Evolutionary conservation across 2,888 invertebrate species (phyloP), one percentile per base, ranked within the genome.

Genomic region (Clistopyga incitator): DNA sequence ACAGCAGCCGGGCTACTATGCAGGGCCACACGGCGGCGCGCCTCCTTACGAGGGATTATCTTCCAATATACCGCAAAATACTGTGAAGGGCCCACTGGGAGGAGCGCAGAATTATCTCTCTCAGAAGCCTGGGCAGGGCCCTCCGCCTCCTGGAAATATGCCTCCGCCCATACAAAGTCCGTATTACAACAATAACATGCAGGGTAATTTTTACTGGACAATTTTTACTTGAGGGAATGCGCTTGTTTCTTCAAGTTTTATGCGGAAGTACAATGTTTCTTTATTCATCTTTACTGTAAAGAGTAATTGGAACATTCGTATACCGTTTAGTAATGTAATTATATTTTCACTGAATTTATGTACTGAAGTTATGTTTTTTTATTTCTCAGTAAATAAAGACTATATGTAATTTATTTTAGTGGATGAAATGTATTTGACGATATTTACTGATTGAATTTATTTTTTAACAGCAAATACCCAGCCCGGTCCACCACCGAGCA

Each of bases 181-280:
- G 15, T 90, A 88, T 78, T 90, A 89, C 72, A 84, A 87, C 64
- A 91, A 91, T 84, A 89, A 91, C 72, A 68, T 88, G 61, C 88
- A 86, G 78, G 87, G 85, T 86, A 84, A 86, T 78, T 18, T 23
- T 13, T 42, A 2, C 52, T 78, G 4, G 8, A 38, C 34, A 8
- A 8, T 38, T 38, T 38, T 38, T 6, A 38, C 4, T 38, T 6
- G 1, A 38, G 34, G 3, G 6, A 38, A 38, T 8, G 8, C 8
- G 8, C 8, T 38, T 38, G 1, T 38, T 8, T 38, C 3, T 38
- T 38, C 34, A 38, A 38, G 8, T 38, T 38, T 38, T 1, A 38
- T 38, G 6, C 1, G 8, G 34, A 38, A 38, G 13, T 45, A 45
- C 2, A 13, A 45, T 13, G 45, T 11, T 45, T 45, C 13, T 3